Evolutionary conservation across 2,797 vertebrate genomes (phyloP).

Genomic region (Avahi laniger): DNA sequence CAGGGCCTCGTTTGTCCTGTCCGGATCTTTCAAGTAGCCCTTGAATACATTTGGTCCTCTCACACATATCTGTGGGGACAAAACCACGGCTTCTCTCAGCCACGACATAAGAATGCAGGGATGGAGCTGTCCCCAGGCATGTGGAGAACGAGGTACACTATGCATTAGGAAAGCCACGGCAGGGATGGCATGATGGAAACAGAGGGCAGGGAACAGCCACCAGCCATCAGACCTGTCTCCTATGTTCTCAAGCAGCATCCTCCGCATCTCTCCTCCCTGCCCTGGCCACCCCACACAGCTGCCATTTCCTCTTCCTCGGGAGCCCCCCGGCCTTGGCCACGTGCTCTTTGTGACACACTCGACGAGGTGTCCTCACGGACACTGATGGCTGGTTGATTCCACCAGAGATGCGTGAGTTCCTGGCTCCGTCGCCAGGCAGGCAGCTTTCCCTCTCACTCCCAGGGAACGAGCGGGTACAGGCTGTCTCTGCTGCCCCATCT

Average conservation of each 20-base stretch:
- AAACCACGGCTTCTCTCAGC: neutral
- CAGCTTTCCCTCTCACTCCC: neutral
- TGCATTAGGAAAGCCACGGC: neutral
- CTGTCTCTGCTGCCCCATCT: neutral
- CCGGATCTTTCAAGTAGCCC: constrained; percentile 97
- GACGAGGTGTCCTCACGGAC: neutral
- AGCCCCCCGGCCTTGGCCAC: neutral
- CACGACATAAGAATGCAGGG: too few species aligned
- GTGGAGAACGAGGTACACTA: neutral
- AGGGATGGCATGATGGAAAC: neutral
- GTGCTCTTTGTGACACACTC: neutral
- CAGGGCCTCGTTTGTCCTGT: constrained; percentile 92
- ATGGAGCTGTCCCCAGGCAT: neutral
- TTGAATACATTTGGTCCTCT: constrained; percentile 98
- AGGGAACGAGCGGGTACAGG: neutral
- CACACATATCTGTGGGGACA: constrained; percentile 93
- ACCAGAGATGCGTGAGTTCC: neutral
- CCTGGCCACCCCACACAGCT: neutral
- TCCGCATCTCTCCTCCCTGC: neutral
- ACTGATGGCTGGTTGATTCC: neutral
- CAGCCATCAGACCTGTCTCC: neutral
- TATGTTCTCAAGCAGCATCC: neutral
- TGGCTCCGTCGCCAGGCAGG: neutral
- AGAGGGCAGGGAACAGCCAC: neutral
- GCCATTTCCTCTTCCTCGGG: neutral